A percentile compares a stretch with the other conserved stretches of the same genome.
Conservation (phyloP, 37 sponge, comb jelly and placozoan species). For the Crambe crambe region DNA sequence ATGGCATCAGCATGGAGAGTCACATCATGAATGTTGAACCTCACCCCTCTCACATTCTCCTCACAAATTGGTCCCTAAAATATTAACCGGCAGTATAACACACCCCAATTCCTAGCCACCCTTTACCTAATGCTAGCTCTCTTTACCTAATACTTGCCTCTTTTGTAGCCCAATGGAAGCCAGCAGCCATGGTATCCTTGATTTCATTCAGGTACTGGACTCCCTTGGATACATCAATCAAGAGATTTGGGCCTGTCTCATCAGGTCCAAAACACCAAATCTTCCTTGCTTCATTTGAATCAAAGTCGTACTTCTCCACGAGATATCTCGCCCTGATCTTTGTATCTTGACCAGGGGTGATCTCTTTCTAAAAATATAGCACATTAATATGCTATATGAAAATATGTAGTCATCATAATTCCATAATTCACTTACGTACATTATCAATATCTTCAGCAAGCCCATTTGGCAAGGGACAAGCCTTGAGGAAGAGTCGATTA, state of each 20-base stretch:
- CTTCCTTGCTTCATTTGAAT: conserved; percentile 88
- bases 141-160: conserved; percentile 87
- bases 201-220: conserved; percentile 99
- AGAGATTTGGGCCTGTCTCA: conserved; percentile 88
- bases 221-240: conserved; percentile 93
- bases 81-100: too few relatives aligned
- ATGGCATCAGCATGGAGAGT: conserved; percentile 98
- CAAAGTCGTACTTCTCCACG: conserved; percentile 87
- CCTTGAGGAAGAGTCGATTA: conserved; percentile 94
- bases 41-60: conserved; percentile 90
- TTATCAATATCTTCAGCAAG: conserved; percentile 95
- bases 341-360: conserved; percentile 83
- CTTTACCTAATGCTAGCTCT: too few relatives aligned
- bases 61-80: conserved; percentile 94
- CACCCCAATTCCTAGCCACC: too few relatives aligned
- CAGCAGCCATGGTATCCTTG: conserved; percentile 98
- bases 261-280: conserved; percentile 99
- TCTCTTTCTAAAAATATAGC: conserved; percentile 54
- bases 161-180: conserved; percentile 99
- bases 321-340: conserved; percentile 88
- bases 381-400: too few relatives aligned
- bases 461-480: conserved; percentile 85
- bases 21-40: conserved; percentile 97
- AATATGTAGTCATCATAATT: too few relatives aligned
- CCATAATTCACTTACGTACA: too few relatives aligned